A percentile compares a stretch with the other conserved stretches of the same genome.
Evolutionary conservation across 2,113 vertebrate species (phyloP).

Genomic region (Mesitornis unicolor): DNA sequence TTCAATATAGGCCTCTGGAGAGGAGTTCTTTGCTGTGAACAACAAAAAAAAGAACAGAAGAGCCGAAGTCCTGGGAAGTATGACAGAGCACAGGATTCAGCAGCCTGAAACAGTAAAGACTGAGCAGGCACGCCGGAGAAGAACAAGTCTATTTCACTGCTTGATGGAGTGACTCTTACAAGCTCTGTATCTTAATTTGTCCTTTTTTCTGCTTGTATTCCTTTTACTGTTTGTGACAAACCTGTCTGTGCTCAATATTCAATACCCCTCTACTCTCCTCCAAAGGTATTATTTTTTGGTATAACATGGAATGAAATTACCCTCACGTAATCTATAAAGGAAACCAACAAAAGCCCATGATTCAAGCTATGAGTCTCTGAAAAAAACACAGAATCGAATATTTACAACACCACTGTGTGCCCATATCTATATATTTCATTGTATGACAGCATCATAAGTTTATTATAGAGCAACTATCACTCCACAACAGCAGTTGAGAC

Average conservation of each 20-base stretch:
- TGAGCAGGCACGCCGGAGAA: not conserved
- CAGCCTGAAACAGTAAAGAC: not conserved
- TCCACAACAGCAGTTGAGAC: not conserved
- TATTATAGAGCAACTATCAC: not conserved
- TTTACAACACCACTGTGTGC: not conserved
- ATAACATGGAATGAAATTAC: not conserved
- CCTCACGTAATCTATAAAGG: not conserved
- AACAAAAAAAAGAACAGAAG: not conserved
- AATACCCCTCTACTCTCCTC: not conserved
- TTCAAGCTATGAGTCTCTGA: not conserved
- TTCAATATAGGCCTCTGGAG: not conserved
- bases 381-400: not conserved
- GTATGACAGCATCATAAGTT: not conserved
- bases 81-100: slow-evolving; percentile 2
- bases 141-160: not conserved
- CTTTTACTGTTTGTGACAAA: not conserved
- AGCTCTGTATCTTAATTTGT: not conserved
- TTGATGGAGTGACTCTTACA: slow-evolving; percentile 23
- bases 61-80: not conserved
- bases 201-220: not conserved
- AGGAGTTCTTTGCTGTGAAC: not conserved
- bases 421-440: not conserved
- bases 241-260: not conserved
- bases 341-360: not conserved
- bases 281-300: not conserved